Evolutionary conservation across 2,888 invertebrate species (phyloP), one percentile per base, ranked within the genome.

Genomic region (Barypeithes pellucidus): DNA sequence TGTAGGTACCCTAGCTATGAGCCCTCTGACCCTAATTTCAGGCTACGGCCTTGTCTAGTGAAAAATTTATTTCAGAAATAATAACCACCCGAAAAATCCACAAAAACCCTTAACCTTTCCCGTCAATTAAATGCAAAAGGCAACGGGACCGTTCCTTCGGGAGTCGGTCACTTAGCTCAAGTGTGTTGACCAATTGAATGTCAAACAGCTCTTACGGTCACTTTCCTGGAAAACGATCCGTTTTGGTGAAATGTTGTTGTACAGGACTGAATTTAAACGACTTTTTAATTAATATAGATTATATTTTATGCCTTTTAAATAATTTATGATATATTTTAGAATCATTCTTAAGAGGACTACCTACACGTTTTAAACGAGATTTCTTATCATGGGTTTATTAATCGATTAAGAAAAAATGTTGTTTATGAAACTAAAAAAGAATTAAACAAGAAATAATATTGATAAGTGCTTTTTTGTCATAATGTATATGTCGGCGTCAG

Each of bases 171-270:
- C 62, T 43, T 62, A 43, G 69, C 41, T 57, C 29, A 33, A 62
- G 62, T 62, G 22, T 43, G 69, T 69, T 69, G 69, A 69, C 69
- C 69, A 69, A 62, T 69, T 69, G 69, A 69, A 69, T 69, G 52
- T 62, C 62, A 69, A 69, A 62, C 24, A 69, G 54, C 24, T 43
- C 69, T 62, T 62, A 62, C 33, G 54, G 54, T 57, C 54, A 50
- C 69, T 33, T 47, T 52, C 24, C 61, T 41, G 62, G 62, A 61
- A 52, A 69, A 69, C 62, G 62, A 62, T 69, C 62, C 52, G 52
- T 50, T 39, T 20, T 12, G 47, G 18, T 47, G 47, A 24, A 57
- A 57, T 16, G 14, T 18, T 29, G 12, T 52, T n/a, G 54, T 33
- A 57, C 33, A 57, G 24, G 33, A 12, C 33, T 4, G 60, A 50